Conservation (phyloP, 1,140 invertebrate species). For the Diorhabda elongata region DNA sequence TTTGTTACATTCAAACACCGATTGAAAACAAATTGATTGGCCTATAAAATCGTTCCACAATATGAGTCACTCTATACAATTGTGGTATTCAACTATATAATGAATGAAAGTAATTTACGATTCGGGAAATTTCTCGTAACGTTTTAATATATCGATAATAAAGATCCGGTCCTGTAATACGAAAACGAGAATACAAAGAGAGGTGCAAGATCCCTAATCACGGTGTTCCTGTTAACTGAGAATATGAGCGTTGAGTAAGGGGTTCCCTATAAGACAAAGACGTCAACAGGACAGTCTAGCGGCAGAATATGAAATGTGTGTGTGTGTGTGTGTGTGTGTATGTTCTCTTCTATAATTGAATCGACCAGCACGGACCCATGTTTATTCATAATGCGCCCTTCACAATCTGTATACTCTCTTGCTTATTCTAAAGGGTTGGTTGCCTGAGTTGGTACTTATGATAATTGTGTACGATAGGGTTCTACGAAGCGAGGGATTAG, state of each 20-base stretch:
- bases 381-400: constrained; percentile 2
- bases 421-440: background rate
- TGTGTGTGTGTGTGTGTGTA: background rate
- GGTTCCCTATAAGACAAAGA: background rate
- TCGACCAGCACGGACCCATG: constrained; percentile 1
- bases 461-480: constrained; percentile 2
- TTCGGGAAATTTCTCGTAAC: no score
- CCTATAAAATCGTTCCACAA: no score
- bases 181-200: constrained; percentile 2
- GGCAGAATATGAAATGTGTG: background rate
- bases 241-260: constrained; percentile 2
- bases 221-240: background rate
- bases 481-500: background rate
- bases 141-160: background rate
- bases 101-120: no score
- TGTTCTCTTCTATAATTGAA: constrained; percentile 2
- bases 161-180: background rate
- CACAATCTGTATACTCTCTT: constrained; percentile 2
- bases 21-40: no score
- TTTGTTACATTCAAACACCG: no score
- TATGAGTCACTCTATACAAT: no score
- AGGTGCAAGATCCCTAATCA: background rate
- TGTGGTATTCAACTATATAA: no score
- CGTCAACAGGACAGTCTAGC: background rate
- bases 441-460: constrained; percentile 1